phyloP scores from a whole-genome alignment of 2,888 invertebrate species.

The Syrphus vitripennis region DNA sequence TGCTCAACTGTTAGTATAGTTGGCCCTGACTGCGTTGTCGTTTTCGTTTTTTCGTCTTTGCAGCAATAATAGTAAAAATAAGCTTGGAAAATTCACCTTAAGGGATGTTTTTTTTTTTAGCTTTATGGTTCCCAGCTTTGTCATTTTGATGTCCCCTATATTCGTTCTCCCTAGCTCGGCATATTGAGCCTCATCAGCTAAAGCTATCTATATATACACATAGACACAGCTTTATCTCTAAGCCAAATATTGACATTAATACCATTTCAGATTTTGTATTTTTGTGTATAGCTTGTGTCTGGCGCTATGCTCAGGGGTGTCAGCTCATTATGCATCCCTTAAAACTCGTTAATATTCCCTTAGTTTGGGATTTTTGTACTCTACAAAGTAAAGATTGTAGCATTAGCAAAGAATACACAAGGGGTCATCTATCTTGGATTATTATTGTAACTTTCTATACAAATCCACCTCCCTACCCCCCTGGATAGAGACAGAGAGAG shows the following conservation, averaged over 20 bases:
- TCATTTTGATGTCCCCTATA: slow-evolving; percentile 23
- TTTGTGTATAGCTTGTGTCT: not conserved
- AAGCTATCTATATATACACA: slow-evolving; percentile 1
- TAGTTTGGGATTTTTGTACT: slow-evolving; percentile 22
- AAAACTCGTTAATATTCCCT: slow-evolving; percentile 65
- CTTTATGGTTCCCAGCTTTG: slow-evolving; percentile 61
- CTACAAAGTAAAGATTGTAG: not conserved
- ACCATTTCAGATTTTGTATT: slow-evolving; percentile 29
- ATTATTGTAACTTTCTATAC: not conserved
- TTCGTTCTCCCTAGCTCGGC: not conserved
- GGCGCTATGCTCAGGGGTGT: slow-evolving; percentile 2
- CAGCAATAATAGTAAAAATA: slow-evolving; percentile 36
- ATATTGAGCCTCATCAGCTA: slow-evolving; percentile 1
- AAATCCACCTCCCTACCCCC: too few relatives aligned
- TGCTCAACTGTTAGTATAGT: not conserved
- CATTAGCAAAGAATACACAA: not conserved
- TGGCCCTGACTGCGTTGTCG: not conserved
- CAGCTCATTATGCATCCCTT: slow-evolving; percentile 48
- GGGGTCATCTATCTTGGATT: slow-evolving; percentile 15
- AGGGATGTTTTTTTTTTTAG: slow-evolving; percentile 32
- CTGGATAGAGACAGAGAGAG: not conserved
- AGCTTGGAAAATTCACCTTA: slow-evolving; percentile 39
- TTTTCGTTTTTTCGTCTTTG: slow-evolving; percentile 9
- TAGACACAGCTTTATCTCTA: slow-evolving; percentile 1
- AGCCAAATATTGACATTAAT: slow-evolving; percentile 57